Base-by-base conservation (phyloP, 2,113 vertebrate genomes). In the Lepus europaeus region DNA sequence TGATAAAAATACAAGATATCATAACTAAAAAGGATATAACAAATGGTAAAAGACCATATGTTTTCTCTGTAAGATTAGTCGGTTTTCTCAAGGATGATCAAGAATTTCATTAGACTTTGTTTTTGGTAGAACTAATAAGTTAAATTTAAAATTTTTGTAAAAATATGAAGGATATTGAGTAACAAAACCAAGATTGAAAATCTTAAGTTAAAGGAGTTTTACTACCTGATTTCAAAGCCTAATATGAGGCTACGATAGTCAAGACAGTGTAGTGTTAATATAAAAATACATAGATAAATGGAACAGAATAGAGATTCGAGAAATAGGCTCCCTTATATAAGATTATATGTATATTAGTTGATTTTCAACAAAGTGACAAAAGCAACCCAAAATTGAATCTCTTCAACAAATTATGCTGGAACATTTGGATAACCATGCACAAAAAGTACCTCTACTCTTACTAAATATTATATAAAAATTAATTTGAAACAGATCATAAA, bases 141-240 rank as follows among this genome's bases (percentile, higher is more conserved):
- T 89, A 90, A 89, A 79, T 29, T 23, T 66, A 78, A 82, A 39
- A 39, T 70, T 51, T 68, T 20, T 66, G 59, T 70, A 39, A 70
- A 53, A 89, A 93, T 76, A 2, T 74, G 59, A 90, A 96, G 9
- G 4, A 74, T n/a, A 39, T 53, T 78, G 4, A 74, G 14, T 68
- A 87, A 69, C 16, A 73, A 82, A 91, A 93, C 27, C 53, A 68
- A 49, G 9, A 80, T 83, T 79, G 51, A 69, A 66, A 87, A 63
- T 59, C 51, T 33, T 49, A 73, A 74, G 25, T 88, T 91, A 64
- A 31, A 39, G 6, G 51, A 84, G 7, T 59, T 70, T 90, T 2
- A 33, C 19, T 63, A 69, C 20, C 9, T 84, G 51, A 86, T 90
- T 86, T 89, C 29, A 76, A 76, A 33, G 59, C 6, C 51, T 73